Conservation (phyloP, 1,140 invertebrate genomes). For the Vanessa atalanta region DNA sequence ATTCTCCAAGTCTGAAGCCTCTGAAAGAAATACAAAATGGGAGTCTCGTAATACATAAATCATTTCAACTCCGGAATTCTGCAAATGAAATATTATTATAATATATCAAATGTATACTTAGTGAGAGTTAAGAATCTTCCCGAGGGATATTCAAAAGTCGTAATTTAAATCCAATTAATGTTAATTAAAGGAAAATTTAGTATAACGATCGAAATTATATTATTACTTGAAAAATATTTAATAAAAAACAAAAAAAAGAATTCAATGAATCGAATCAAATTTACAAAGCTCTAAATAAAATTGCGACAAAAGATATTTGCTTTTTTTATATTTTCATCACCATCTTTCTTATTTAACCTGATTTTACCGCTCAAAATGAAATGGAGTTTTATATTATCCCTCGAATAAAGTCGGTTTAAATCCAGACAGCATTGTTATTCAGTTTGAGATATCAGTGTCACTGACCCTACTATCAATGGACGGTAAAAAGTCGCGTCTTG, state of each 20-base stretch:
- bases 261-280: too few species aligned
- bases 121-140: neutral
- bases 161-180: constrained; percentile 15
- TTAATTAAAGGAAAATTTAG: constrained; percentile 13
- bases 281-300: neutral
- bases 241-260: too few species aligned
- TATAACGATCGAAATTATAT: neutral
- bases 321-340: neutral
- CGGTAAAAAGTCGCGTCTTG: constrained; percentile 29
- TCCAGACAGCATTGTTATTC: constrained; percentile 28
- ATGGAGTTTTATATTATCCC: constrained; percentile 4
- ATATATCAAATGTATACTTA: constrained; percentile 22
- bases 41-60: constrained; percentile 10
- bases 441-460: constrained; percentile 27
- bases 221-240: neutral
- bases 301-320: neutral
- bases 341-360: neutral
- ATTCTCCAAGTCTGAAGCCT: neutral
- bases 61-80: constrained; percentile 4
- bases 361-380: neutral
- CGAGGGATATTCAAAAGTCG: constrained; percentile 4
- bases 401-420: constrained; percentile 12
- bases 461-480: constrained; percentile 33
- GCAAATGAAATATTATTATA: constrained; percentile 24
- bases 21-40: constrained; percentile 13